phyloP scores from a whole-genome alignment of 2,797 vertebrate species.

The Cephalopachus bancanus region DNA sequence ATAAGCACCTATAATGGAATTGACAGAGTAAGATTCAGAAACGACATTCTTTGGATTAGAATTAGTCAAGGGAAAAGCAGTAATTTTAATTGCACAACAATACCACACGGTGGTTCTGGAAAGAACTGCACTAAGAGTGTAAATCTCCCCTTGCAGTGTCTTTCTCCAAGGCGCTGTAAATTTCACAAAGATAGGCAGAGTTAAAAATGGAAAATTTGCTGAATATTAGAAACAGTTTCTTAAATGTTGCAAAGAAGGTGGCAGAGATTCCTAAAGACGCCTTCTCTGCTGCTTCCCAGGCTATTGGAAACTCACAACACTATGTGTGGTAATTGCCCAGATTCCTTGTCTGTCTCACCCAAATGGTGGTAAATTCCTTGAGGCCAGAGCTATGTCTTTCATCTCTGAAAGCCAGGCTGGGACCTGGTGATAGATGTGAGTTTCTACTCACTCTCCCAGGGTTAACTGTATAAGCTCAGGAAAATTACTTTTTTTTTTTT shows the following conservation, averaged over 20 bases:
- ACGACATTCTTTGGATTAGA: background rate
- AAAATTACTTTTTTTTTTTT: background rate
- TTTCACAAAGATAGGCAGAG: background rate
- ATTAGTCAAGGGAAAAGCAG: background rate
- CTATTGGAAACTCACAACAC: background rate
- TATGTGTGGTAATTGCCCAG: background rate
- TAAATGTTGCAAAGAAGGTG: conserved; percentile 26
- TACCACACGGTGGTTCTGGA: conserved; percentile 70
- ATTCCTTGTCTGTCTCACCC: background rate
- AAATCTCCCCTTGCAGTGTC: background rate
- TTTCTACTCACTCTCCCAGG: background rate
- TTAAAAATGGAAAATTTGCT: background rate
- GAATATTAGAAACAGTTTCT: background rate
- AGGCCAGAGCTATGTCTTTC: background rate
- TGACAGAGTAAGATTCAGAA: background rate
- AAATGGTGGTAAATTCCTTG: background rate
- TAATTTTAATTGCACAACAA: conserved; percentile 58
- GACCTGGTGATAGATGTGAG: background rate
- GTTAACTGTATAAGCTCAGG: background rate
- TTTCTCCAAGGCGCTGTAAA: background rate
- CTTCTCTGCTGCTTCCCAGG: background rate
- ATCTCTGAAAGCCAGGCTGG: background rate
- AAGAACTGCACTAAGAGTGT: conserved; percentile 44
- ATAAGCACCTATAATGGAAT: background rate
- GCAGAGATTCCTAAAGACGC: no score